Evolutionary conservation across 2,113 vertebrate genomes (phyloP).

Genomic region (Carlito syrichta): DNA sequence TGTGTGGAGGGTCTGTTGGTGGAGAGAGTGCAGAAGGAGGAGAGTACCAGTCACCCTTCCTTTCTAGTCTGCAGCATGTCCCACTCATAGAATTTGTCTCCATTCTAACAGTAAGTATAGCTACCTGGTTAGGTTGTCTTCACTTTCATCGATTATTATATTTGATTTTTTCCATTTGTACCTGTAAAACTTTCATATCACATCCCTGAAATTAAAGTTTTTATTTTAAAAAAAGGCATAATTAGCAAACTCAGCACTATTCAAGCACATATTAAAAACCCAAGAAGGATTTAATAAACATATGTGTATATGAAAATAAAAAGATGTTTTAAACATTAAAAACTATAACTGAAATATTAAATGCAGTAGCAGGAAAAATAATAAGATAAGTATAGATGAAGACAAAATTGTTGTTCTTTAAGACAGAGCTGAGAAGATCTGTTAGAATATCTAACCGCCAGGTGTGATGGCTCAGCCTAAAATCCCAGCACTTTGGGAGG

Average conservation of each 20-base stretch:
- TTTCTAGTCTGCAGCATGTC: neutral
- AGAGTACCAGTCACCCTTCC: slow-evolving; percentile 67
- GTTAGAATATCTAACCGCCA: neutral
- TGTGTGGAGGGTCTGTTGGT: slow-evolving; percentile 77
- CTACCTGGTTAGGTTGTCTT: neutral
- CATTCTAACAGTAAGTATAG: neutral
- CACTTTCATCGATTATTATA: neutral
- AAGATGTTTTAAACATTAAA: neutral
- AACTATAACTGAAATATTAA: neutral
- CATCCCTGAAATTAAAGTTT: neutral
- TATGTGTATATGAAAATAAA: neutral
- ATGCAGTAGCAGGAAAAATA: neutral
- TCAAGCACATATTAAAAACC: neutral
- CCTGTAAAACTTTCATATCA: neutral
- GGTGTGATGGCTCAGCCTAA: no score
- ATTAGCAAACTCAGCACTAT: neutral
- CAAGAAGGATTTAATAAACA: neutral
- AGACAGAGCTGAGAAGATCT: neutral
- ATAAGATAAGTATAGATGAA: neutral
- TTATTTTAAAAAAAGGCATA: neutral
- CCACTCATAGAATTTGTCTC: neutral
- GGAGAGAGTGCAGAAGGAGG: slow-evolving; percentile 85
- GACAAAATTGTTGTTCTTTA: neutral
- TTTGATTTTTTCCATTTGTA: neutral
- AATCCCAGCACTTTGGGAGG: no score